Evolutionary conservation across 2,888 invertebrate species (phyloP).

Genomic region (Scaptomyza flava): DNA sequence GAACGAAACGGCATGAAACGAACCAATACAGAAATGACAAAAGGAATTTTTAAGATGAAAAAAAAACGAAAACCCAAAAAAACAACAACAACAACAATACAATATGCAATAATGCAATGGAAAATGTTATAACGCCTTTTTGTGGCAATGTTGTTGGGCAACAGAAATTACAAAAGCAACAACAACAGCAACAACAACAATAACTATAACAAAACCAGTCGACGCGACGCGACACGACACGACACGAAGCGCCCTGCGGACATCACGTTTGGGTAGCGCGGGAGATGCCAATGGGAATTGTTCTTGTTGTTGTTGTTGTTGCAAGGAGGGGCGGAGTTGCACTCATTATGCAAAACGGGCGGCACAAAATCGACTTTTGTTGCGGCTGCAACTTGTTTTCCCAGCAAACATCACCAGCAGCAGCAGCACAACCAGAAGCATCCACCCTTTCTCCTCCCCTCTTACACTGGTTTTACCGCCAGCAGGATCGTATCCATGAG

Average conservation of each 20-base stretch:
- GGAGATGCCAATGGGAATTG: conserved; percentile 54
- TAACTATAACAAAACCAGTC: conserved; percentile 36
- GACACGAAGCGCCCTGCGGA: conserved; percentile 67
- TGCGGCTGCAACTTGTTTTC: conserved; percentile 48
- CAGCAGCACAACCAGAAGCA: conserved; percentile 1
- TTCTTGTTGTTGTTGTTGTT: conserved; percentile 5
- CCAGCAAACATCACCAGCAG: conserved; percentile 18
- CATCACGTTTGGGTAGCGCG: conserved; percentile 63
- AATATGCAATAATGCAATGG: conserved; percentile 45
- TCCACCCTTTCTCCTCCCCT: background rate
- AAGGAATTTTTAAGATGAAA: conserved; percentile 20
- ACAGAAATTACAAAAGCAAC: conserved; percentile 63
- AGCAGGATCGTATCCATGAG: background rate
- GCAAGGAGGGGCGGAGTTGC: conserved; percentile 53
- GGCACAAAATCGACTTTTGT: conserved; percentile 28
- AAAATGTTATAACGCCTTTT: conserved; percentile 68
- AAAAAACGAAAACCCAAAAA: conserved; percentile 4
- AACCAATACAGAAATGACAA: background rate
- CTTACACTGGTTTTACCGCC: background rate
- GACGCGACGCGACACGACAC: conserved; percentile 51
- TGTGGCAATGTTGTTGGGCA: conserved; percentile 64
- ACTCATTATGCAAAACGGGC: conserved; percentile 70
- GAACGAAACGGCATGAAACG: conserved; percentile 8
- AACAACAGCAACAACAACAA: conserved; percentile 33
- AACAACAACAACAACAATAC: background rate